These are phyloP conservation scores for Coptodon bakossiorum DNA, from an alignment of 2,113 vertebrate species.

Conservation along the genomic window DNA sequence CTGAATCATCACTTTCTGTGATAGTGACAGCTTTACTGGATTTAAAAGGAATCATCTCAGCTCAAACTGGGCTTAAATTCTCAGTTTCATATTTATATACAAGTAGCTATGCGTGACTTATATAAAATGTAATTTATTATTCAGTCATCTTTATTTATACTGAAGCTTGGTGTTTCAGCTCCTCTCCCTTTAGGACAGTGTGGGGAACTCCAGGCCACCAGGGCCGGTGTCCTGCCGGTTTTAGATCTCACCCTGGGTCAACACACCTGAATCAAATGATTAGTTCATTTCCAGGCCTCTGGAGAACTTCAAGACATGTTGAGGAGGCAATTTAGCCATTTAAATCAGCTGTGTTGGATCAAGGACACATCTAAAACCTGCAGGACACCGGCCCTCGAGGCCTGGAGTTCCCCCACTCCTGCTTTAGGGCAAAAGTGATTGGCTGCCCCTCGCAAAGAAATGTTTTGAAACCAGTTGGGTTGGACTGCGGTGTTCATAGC, in stretches of 20 bases:
- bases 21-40: background rate
- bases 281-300: accelerated
- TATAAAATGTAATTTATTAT: accelerated
- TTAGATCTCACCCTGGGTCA: background rate
- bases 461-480: background rate
- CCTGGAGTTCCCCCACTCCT: background rate
- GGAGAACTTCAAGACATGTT: background rate
- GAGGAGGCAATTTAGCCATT: background rate
- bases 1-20: background rate
- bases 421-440: accelerated
- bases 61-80: background rate
- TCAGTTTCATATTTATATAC: background rate
- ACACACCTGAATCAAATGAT: background rate
- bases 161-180: accelerated
- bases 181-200: background rate
- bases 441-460: background rate
- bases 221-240: accelerated
- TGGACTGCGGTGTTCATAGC: accelerated
- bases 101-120: background rate
- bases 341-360: accelerated
- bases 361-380: background rate
- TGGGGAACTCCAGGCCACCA: background rate
- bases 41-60: background rate
- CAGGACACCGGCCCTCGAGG: accelerated
- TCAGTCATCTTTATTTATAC: background rate